Evolutionary conservation across 2,888 invertebrate genomes (phyloP).

Genomic region (Orchesella flavescens): DNA sequence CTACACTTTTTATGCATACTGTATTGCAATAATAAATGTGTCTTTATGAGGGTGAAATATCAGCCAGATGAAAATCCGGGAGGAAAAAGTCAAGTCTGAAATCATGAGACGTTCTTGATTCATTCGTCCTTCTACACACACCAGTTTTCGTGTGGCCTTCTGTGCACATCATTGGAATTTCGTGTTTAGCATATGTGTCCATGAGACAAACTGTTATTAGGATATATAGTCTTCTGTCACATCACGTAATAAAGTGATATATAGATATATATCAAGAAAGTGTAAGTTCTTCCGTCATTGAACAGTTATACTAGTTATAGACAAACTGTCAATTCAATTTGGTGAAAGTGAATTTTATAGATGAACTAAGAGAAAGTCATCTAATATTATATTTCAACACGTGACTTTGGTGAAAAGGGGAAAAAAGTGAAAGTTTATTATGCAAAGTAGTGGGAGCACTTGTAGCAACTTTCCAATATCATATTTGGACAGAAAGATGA

Average conservation of each 20-base stretch:
- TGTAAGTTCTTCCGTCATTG: conserved; percentile 19
- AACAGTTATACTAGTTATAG: neutral
- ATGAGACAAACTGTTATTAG: conserved; percentile 33
- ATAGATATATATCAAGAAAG: conserved; percentile 17
- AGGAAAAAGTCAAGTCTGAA: conserved; percentile 7
- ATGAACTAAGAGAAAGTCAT: too few relatives aligned
- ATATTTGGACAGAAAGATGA: conserved; percentile 21
- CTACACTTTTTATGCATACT: too few relatives aligned
- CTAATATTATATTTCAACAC: neutral
- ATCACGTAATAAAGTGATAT: neutral
- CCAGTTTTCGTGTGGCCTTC: conserved; percentile 45
- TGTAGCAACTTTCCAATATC: neutral
- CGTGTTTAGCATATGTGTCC: conserved; percentile 29
- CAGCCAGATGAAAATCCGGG: neutral
- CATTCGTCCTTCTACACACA: conserved; percentile 43
- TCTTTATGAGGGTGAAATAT: neutral
- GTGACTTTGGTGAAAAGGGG: neutral
- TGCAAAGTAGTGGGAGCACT: neutral
- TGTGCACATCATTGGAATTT: conserved; percentile 37
- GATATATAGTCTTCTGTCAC: neutral
- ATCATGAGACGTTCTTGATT: conserved; percentile 44
- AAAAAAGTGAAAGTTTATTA: neutral
- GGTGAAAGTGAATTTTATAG: neutral
- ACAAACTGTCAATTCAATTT: neutral
- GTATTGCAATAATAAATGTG: neutral